Evolutionary conservation across 2,797 vertebrate species (phyloP).

Genomic region (Morus bassanus): DNA sequence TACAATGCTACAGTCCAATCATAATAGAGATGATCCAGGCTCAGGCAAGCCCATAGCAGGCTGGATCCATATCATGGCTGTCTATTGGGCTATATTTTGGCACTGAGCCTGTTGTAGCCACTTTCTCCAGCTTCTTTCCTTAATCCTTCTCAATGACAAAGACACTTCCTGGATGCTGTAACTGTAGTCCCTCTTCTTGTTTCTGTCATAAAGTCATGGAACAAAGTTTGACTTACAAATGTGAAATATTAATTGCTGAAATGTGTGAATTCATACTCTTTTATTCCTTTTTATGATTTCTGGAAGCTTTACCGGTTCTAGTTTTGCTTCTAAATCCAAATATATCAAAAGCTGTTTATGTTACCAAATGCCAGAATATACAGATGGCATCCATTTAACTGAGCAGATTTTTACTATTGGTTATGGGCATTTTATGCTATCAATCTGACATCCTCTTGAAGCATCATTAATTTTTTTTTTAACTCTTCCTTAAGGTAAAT

Average conservation of each 20-base stretch:
- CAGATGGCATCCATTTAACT: slow-evolving; percentile 25
- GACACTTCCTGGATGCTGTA: background rate
- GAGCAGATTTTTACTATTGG: background rate
- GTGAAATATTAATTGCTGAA: background rate
- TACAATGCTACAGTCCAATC: background rate
- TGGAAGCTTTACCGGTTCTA: background rate
- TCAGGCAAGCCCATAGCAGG: background rate
- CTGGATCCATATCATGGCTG: background rate
- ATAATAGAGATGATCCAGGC: background rate
- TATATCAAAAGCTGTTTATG: slow-evolving; percentile 18
- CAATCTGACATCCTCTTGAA: background rate
- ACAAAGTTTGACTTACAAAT: background rate
- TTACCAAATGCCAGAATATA: slow-evolving; percentile 2
- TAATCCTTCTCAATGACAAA: background rate
- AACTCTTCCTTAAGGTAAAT: background rate
- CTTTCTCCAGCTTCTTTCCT: background rate
- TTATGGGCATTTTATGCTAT: background rate
- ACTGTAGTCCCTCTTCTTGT: background rate
- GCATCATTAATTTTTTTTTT: background rate
- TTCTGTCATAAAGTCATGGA: background rate
- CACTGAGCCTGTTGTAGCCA: background rate
- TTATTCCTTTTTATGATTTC: background rate
- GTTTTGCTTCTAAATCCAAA: slow-evolving; percentile 1
- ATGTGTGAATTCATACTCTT: background rate
- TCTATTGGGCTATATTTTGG: background rate